These are phyloP conservation scores for Gobio gobio DNA, from an alignment of 2,113 vertebrate genomes.

Conservation along the genomic window DNA sequence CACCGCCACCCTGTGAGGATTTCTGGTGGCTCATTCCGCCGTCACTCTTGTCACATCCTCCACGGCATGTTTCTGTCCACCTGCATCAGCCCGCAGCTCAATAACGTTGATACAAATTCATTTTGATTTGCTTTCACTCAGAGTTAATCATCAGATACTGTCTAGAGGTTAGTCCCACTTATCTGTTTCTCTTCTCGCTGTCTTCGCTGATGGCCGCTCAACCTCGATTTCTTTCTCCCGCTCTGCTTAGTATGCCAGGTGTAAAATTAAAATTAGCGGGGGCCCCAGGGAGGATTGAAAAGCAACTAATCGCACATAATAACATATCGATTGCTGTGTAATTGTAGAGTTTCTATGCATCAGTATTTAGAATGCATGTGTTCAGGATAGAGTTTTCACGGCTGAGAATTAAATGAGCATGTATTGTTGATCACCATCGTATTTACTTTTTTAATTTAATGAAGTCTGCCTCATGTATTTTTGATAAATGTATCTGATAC, in stretches of 20 bases:
- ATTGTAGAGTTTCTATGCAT: slow-evolving; percentile 55
- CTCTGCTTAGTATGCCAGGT: slow-evolving; percentile 40
- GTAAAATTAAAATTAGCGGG: slow-evolving; percentile 51
- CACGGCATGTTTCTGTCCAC: slow-evolving; percentile 33
- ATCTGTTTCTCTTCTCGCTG: background rate
- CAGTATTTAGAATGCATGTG: slow-evolving; percentile 10
- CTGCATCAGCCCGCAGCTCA: slow-evolving; percentile 29
- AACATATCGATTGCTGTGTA: slow-evolving; percentile 63
- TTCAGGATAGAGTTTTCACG: slow-evolving; percentile 52
- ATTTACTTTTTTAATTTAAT: background rate
- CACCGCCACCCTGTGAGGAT: slow-evolving; percentile 21
- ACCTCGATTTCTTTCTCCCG: slow-evolving; percentile 17
- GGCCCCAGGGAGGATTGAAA: slow-evolving; percentile 52
- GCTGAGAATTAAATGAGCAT: slow-evolving; percentile 52
- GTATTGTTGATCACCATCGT: background rate
- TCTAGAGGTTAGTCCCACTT: slow-evolving; percentile 27
- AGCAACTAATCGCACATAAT: slow-evolving; percentile 63
- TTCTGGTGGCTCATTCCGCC: slow-evolving; percentile 15
- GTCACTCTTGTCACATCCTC: slow-evolving; percentile 9
- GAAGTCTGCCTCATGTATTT: background rate
- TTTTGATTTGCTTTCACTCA: slow-evolving; percentile 46
- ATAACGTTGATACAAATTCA: slow-evolving; percentile 39
- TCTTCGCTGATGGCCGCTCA: background rate
- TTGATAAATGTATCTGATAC: background rate
- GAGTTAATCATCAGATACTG: slow-evolving; percentile 41